Evolutionary conservation across 64 coral and sea anemone species (phyloP).

Genomic region (Cladopsammia gracilis): DNA sequence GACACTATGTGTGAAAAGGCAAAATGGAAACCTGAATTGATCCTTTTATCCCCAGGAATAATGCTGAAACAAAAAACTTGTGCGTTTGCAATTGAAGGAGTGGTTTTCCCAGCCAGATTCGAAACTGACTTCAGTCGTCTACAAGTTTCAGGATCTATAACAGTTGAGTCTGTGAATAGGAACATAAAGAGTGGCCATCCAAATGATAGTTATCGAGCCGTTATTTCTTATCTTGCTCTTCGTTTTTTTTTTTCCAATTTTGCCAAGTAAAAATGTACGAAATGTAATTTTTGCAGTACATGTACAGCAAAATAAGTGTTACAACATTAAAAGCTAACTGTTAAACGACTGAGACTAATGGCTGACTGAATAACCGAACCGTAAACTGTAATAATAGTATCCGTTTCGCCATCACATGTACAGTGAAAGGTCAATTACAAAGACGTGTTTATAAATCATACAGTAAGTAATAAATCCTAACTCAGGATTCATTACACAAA

Average conservation of each 20-base stretch:
- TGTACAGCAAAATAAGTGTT: no score
- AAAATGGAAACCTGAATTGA: not conserved
- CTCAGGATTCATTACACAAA: not conserved
- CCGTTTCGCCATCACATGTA: not conserved
- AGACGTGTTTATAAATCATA: not conserved
- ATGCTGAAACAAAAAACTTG: not conserved
- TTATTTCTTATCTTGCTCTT: not conserved
- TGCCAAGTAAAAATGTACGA: no score
- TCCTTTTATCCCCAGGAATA: not conserved
- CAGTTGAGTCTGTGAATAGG: not conserved
- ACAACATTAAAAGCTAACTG: no score
- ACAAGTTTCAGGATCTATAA: not conserved
- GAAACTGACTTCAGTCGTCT: no score
- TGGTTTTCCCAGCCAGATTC: not conserved
- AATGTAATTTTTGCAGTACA: no score
- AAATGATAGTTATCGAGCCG: not conserved
- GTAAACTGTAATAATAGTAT: not conserved
- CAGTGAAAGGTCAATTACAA: conserved; percentile 3
- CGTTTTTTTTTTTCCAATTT: no score
- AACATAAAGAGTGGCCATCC: not conserved
- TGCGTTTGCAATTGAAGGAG: not conserved
- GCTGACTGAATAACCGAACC: not conserved
- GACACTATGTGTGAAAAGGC: not conserved
- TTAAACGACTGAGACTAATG: no score
- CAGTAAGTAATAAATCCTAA: not conserved